Percentiles rank a stretch among this genome's conserved stretches.
Evolutionary conservation across 2,113 vertebrate species (phyloP).

Genomic region (Oreochromis spilurus): DNA sequence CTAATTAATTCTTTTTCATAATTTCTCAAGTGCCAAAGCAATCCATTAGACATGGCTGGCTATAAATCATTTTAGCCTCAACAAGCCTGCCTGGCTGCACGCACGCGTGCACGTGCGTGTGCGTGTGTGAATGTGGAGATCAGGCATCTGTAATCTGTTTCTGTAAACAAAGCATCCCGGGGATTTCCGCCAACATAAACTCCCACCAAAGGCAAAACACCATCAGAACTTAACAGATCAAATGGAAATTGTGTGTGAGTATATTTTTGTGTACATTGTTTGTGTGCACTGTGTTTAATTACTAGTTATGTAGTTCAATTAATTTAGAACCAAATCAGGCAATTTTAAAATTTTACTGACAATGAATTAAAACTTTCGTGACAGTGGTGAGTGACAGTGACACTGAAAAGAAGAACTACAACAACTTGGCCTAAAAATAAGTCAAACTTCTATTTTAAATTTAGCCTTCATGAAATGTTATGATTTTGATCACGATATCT

Average conservation of each 20-base stretch:
- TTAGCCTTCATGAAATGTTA: not conserved
- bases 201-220: not conserved
- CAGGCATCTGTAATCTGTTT: not conserved
- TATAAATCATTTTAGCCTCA: conserved; percentile 72
- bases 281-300: not conserved
- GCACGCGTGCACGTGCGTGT: not conserved
- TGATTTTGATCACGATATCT: not conserved
- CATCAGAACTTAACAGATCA: not conserved
- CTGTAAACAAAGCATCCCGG: conserved; percentile 24
- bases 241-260: not conserved
- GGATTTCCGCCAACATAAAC: conserved; percentile 14
- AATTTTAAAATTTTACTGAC: conserved; percentile 24
- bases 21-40: conserved; percentile 72
- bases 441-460: not conserved
- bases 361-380: conserved; percentile 23
- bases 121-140: not conserved
- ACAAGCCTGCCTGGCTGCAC: not conserved
- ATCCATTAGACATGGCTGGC: conserved; percentile 72
- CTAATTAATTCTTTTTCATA: conserved; percentile 78
- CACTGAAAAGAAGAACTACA: not conserved
- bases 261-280: not conserved
- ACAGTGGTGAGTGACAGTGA: not conserved
- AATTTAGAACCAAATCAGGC: conserved; percentile 10
- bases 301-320: conserved; percentile 7
- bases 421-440: not conserved